These are phyloP conservation scores for Pissodes strobi DNA, from an alignment of 1,140 invertebrate species.

Conservation along the genomic window DNA sequence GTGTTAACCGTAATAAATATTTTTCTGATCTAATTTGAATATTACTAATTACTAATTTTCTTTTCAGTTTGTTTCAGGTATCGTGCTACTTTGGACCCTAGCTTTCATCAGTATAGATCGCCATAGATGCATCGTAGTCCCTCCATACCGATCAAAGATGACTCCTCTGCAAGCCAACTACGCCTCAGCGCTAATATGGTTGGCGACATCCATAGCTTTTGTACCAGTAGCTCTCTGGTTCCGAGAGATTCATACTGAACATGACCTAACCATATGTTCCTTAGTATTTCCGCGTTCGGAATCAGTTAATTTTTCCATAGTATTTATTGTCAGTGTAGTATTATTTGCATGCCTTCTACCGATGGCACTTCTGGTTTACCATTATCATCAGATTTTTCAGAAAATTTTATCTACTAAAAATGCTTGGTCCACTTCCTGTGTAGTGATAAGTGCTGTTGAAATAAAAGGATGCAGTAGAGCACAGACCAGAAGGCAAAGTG, in stretches of 20 bases:
- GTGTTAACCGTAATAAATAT: too few relatives aligned
- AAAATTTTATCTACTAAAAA: slow-evolving; percentile 61
- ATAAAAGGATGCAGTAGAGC: slow-evolving; percentile 31
- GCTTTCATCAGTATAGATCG: slow-evolving; percentile 65
- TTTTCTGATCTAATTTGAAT: too few relatives aligned
- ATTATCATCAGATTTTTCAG: slow-evolving; percentile 64
- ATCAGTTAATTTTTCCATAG: slow-evolving; percentile 58
- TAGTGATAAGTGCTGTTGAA: slow-evolving; percentile 53
- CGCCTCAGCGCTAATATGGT: slow-evolving; percentile 58
- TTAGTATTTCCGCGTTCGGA: slow-evolving; percentile 61
- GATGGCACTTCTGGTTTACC: slow-evolving; percentile 62
- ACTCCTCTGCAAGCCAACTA: slow-evolving; percentile 56
- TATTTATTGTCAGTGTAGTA: slow-evolving; percentile 61
- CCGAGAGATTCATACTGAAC: slow-evolving; percentile 47
- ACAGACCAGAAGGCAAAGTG: slow-evolving; percentile 57
- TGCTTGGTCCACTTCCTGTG: slow-evolving; percentile 59
- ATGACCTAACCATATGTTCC: slow-evolving; percentile 58
- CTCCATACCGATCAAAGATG: slow-evolving; percentile 62
- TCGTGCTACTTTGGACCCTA: slow-evolving; percentile 65
- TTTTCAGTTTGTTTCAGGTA: slow-evolving; percentile 63
- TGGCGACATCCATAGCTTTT: slow-evolving; percentile 59
- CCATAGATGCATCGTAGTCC: slow-evolving; percentile 62
- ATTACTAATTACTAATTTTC: too few relatives aligned
- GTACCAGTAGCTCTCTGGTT: slow-evolving; percentile 64
- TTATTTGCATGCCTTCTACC: slow-evolving; percentile 61